A percentile compares a stretch with the other conserved stretches of the same genome.
Conservation (phyloP, 2,113 vertebrate genomes). For the Azemiops feae region DNA sequence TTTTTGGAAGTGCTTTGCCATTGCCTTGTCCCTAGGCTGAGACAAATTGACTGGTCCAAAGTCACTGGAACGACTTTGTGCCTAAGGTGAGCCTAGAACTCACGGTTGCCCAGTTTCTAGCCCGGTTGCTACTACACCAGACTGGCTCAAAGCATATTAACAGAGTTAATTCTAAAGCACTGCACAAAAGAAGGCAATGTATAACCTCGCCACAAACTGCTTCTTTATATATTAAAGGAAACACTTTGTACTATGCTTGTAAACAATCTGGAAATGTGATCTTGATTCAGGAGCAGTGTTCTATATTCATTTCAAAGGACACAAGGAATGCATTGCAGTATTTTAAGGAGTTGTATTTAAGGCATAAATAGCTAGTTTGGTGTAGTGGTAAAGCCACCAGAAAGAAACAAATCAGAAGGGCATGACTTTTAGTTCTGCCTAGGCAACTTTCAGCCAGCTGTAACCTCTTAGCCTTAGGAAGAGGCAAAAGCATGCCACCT, state of each 20-base stretch:
- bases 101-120: background rate
- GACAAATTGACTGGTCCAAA: background rate
- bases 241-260: background rate
- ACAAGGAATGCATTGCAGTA: background rate
- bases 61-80: background rate
- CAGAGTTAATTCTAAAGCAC: background rate
- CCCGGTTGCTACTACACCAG: background rate
- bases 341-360: background rate
- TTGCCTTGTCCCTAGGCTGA: background rate
- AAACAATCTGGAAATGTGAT: background rate
- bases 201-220: background rate
- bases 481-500: background rate
- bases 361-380: background rate
- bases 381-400: background rate
- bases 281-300: background rate
- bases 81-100: background rate
- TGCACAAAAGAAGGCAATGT: background rate
- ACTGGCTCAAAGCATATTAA: background rate
- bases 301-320: background rate
- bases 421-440: background rate
- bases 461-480: background rate
- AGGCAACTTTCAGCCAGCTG: background rate
- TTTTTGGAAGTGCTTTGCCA: background rate
- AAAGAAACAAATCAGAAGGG: background rate
- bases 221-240: background rate